Conservation (phyloP, 1,140 invertebrate genomes). For the Tetramorium simillimum region DNA sequence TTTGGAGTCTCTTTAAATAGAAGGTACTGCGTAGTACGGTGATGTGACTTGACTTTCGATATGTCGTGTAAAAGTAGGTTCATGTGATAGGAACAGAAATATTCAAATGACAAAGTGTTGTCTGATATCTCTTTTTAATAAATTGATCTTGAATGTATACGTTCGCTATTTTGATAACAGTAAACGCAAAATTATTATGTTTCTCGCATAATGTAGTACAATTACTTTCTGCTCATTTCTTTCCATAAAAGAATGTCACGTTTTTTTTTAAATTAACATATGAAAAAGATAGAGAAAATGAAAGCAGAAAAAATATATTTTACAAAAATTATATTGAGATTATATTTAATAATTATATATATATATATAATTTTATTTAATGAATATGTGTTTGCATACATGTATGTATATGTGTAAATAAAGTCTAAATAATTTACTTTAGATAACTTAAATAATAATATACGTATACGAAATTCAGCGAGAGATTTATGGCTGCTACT, state of each 20-base stretch:
- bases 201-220: neutral
- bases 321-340: neutral
- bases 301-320: neutral
- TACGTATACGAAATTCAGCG: neutral
- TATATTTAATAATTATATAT: neutral
- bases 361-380: neutral
- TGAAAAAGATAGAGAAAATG: neutral
- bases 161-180: neutral
- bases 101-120: neutral
- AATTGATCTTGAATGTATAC: neutral
- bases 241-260: neutral
- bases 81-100: neutral
- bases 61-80: neutral
- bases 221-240: neutral
- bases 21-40: neutral
- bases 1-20: neutral
- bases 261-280: neutral
- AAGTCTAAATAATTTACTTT: neutral
- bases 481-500: neutral
- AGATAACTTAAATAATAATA: neutral
- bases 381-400: neutral
- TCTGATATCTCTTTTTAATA: neutral
- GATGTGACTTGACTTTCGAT: conserved; percentile 8
- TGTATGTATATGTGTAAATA: neutral
- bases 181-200: neutral